A percentile compares a stretch with the other conserved stretches of the same genome.
phyloP scores from a whole-genome alignment of 2,797 vertebrate species.

The Anas capensis region DNA sequence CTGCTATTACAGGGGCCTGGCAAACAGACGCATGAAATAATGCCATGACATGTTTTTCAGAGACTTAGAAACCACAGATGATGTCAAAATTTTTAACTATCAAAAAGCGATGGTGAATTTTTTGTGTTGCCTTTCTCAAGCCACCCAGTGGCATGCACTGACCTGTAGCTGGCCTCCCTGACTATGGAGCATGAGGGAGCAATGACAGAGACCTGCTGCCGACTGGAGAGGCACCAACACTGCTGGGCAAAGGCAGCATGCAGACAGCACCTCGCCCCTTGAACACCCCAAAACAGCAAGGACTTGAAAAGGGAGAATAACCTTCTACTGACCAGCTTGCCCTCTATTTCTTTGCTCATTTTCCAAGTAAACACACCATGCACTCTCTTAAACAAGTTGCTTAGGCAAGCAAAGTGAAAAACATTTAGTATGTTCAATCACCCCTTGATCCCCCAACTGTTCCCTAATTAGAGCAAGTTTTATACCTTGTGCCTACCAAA shows the following conservation, averaged over 20 bases:
- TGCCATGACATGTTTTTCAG: rapidly evolving
- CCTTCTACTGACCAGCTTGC: background rate
- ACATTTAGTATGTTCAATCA: background rate
- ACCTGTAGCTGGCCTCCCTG: background rate
- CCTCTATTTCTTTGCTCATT: background rate
- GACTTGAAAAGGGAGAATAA: background rate
- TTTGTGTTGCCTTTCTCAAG: background rate
- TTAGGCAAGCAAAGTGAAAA: background rate
- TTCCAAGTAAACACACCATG: background rate
- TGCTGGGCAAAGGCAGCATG: background rate
- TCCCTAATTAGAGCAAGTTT: background rate
- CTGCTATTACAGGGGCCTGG: background rate
- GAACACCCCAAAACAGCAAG: background rate
- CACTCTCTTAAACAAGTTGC: background rate
- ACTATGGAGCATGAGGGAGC: background rate
- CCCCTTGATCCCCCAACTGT: background rate
- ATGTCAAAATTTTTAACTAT: background rate
- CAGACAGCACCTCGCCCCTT: background rate
- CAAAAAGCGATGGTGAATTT: background rate
- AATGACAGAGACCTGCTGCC: background rate
- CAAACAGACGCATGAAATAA: background rate
- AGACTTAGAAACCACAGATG: background rate
- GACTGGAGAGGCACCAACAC: background rate
- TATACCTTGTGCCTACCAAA: background rate
- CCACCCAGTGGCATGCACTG: rapidly evolving